Percentiles rank a stretch among this genome's conserved stretches.
phyloP scores from a whole-genome alignment of 1,140 invertebrate genomes.

The Dermatophagoides farinae region DNA sequence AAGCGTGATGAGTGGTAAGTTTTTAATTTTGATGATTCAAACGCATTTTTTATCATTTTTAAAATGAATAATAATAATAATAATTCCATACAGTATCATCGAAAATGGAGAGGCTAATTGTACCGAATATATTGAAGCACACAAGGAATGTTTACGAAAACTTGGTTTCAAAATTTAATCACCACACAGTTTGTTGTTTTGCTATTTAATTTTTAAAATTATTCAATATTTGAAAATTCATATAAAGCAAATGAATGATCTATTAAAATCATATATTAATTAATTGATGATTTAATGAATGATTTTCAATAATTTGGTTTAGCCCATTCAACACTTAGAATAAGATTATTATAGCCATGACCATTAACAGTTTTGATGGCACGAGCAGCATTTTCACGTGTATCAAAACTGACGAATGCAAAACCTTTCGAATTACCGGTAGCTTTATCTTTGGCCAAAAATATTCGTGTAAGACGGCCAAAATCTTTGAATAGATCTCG shows the following conservation, averaged over 20 bases:
- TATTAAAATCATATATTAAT: too few relatives aligned
- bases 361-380: conserved; percentile 78
- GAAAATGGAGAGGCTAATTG: conserved; percentile 85
- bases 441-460: conserved; percentile 51
- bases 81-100: conserved; percentile 46
- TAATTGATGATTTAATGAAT: too few relatives aligned
- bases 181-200: neutral
- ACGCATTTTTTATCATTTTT: conserved; percentile 14
- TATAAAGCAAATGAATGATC: too few relatives aligned
- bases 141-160: conserved; percentile 85
- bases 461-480: conserved; percentile 16
- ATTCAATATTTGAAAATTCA: neutral
- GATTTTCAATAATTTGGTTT: too few relatives aligned
- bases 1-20: conserved; percentile 68
- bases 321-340: conserved; percentile 96
- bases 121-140: conserved; percentile 68
- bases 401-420: conserved; percentile 88
- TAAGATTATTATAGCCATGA: conserved; percentile 93
- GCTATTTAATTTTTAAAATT: neutral
- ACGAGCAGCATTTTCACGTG: conserved; percentile 62
- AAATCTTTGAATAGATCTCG: conserved; percentile 58
- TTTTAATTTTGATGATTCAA: conserved; percentile 11
- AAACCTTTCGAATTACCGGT: conserved; percentile 37
- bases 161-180: conserved; percentile 78
- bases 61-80: neutral